Evolutionary conservation across 2,113 vertebrate species (phyloP).

Genomic region (Cynopterus brachyotis): DNA sequence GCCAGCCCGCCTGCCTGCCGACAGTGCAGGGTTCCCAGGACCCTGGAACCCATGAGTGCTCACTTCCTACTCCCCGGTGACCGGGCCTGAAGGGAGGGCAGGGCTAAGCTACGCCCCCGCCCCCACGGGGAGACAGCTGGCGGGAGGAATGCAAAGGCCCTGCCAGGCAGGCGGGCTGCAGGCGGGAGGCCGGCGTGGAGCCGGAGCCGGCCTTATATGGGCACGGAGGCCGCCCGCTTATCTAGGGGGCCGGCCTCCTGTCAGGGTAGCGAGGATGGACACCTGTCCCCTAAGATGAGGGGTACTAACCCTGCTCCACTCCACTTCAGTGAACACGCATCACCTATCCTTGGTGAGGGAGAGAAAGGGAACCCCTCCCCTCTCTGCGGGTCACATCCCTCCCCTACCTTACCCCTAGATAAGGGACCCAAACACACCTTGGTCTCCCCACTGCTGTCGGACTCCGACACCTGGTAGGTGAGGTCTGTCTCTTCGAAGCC

Average conservation of each 20-base stretch:
- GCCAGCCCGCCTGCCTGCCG: not conserved
- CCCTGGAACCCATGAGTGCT: not conserved
- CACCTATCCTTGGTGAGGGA: not conserved
- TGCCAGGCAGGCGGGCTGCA: constrained; percentile 72
- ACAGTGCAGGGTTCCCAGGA: constrained; percentile 28
- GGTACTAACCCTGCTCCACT: not conserved
- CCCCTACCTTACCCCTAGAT: constrained; percentile 7
- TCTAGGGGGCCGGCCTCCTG: constrained; percentile 90
- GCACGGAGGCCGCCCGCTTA: constrained; percentile 97
- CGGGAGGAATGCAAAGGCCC: constrained; percentile 73
- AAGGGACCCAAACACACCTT: constrained; percentile 86
- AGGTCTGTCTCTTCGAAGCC: constrained; percentile 99
- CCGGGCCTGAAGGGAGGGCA: constrained; percentile 42
- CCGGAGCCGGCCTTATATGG: constrained; percentile 99
- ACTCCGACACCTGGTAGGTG: constrained; percentile 99
- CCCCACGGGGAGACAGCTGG: constrained; percentile 76
- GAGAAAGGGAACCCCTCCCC: not conserved
- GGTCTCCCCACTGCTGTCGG: constrained; percentile 97
- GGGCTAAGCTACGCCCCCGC: constrained; percentile 66
- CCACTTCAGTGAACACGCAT: not conserved
- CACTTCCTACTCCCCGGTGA: constrained; percentile 48
- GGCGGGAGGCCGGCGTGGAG: constrained; percentile 90
- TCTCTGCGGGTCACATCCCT: not conserved
- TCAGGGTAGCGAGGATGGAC: constrained; percentile 67
- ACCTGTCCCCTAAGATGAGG: constrained; percentile 66